Conservation (phyloP, 1,140 invertebrate genomes). For the Euschistus heros region DNA sequence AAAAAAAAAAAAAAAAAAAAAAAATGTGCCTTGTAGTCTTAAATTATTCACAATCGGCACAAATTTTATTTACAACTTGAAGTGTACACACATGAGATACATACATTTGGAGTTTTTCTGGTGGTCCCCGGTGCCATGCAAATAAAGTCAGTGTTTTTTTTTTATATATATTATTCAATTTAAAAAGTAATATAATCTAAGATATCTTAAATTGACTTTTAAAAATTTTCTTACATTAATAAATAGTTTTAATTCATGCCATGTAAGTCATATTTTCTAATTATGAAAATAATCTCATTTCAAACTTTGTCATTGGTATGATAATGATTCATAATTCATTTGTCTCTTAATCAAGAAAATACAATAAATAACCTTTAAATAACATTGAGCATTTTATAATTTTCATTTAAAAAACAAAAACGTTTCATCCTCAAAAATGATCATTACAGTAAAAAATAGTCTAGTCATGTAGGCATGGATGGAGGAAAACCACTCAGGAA, state of each 20-base stretch:
- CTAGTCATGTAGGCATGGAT: constrained; percentile 15
- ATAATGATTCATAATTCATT: too few relatives aligned
- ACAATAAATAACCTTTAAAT: neutral
- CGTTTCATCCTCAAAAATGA: neutral
- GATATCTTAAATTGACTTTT: neutral
- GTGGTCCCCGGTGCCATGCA: constrained; percentile 22
- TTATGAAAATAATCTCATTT: constrained; percentile 1
- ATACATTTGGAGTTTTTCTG: constrained; percentile 24
- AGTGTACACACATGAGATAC: constrained; percentile 17
- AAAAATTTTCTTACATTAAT: constrained; percentile 7
- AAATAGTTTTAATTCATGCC: neutral
- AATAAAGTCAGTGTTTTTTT: neutral
- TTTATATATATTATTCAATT: neutral
- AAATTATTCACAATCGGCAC: constrained; percentile 18
- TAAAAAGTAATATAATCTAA: neutral
- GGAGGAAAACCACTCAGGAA: constrained; percentile 17
- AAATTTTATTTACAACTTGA: constrained; percentile 22
- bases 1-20: neutral
- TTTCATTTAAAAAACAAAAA: neutral
- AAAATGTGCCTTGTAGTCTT: constrained; percentile 7
- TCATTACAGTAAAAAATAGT: neutral
- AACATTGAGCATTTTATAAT: constrained; percentile 2
- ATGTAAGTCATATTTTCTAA: neutral
- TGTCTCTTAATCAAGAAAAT: too few relatives aligned
- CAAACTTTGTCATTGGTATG: too few relatives aligned